phyloP scores from a whole-genome alignment of 2,797 vertebrate species.

The Hylomyscus alleni region DNA sequence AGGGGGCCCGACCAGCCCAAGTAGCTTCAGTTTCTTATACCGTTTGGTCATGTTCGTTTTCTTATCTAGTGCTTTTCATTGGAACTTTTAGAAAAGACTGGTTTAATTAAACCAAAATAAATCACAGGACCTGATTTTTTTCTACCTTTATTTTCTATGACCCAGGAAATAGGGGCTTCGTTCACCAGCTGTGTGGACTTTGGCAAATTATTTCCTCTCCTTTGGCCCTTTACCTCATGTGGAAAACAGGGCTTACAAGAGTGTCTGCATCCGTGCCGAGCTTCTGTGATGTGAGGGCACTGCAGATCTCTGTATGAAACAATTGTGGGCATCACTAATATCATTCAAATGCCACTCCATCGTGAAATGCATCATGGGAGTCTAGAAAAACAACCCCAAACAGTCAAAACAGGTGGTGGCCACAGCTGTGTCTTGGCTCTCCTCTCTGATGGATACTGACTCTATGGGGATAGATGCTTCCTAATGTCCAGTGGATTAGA shows the following conservation, averaged over 20 bases:
- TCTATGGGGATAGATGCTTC: not conserved
- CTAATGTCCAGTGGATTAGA: not conserved
- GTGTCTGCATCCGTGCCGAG: not conserved
- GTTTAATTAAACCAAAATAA: conserved; percentile 67
- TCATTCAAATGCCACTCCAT: not conserved
- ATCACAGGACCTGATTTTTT: not conserved
- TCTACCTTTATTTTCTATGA: conserved; percentile 63
- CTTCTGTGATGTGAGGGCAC: not conserved
- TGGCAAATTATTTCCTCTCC: conserved; percentile 58
- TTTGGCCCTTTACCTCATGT: conserved; percentile 51
- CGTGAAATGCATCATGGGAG: not conserved
- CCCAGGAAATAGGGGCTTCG: conserved; percentile 48
- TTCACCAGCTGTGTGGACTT: conserved; percentile 63
- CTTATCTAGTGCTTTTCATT: not conserved
- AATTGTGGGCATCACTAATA: not conserved
- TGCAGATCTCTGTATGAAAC: not conserved
- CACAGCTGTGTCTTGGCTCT: conserved; percentile 2
- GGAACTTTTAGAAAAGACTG: conserved; percentile 55
- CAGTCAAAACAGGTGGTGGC: not conserved
- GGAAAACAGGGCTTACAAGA: conserved; percentile 47
- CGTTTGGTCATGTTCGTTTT: conserved; percentile 21
- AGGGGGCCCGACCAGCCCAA: not conserved
- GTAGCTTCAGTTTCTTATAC: not conserved
- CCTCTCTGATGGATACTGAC: not conserved
- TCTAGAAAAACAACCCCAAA: not conserved